Evolutionary conservation across 2,888 invertebrate genomes (phyloP).

Genomic region (Cylindroiulus punctatus): DNA sequence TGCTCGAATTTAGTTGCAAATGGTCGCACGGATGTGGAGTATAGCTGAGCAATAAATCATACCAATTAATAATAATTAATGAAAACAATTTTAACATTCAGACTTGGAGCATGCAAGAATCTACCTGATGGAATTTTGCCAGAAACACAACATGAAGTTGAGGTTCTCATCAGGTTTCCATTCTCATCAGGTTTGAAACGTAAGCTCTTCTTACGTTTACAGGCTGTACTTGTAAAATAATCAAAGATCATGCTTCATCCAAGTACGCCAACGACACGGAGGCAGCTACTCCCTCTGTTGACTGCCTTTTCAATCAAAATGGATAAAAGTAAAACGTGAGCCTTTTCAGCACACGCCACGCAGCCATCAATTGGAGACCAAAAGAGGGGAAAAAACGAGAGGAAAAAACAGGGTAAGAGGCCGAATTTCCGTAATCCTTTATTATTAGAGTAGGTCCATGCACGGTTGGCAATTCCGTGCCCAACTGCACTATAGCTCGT

Average conservation of each 20-base stretch:
- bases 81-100: background rate
- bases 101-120: background rate
- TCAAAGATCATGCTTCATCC: background rate
- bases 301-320: constrained; percentile 12
- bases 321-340: background rate
- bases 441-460: constrained; percentile 38
- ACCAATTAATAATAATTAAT: background rate
- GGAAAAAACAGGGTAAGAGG: constrained; percentile 34
- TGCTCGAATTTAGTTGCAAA: too few species aligned
- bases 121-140: background rate
- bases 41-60: too few species aligned
- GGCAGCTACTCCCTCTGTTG: constrained; percentile 25
- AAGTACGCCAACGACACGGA: background rate
- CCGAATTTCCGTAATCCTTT: constrained; percentile 28
- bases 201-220: too few species aligned
- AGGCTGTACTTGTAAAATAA: background rate
- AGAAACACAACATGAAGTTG: background rate
- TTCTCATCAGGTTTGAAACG: too few species aligned
- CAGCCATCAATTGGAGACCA: background rate
- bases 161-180: too few species aligned
- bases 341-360: background rate
- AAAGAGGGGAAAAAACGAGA: background rate
- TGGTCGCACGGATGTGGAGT: too few species aligned
- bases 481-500: constrained; percentile 50
- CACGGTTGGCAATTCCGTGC: constrained; percentile 29